Base-by-base conservation (phyloP, 2,113 vertebrate species). In the Trochalopteron elliotii region DNA sequence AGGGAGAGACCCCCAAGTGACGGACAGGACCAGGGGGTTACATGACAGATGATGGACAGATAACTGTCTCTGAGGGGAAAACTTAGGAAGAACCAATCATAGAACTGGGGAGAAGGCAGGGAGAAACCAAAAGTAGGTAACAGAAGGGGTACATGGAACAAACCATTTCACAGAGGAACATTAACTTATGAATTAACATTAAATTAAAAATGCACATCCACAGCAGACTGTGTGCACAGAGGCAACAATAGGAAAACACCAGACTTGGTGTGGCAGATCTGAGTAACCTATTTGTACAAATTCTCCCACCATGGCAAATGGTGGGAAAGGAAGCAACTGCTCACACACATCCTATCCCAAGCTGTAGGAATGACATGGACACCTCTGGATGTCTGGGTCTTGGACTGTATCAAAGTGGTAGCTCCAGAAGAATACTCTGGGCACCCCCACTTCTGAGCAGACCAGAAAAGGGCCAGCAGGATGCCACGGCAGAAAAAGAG, bases 401-500 rank as follows among this genome's bases (percentile, higher is more conserved):
- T 61, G 28, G 33, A 10, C 13, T 21, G 5, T 18, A 35, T 27
- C 37, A 35, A 67, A 50, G 20, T 50, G 16, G 14, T 68, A 44
- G 17, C 27, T 37, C 53, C 18, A 53, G 37, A 50, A 50, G 12
- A 19, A 39, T 8, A 13, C 33, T 44, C 45, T 37, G 6, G 15
- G 4, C 6, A 18, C 3, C 0, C 5, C 11, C 33, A 37, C 6
- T 12, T 15, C 27, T 31, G 12, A 28, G 22, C 8, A 23, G 15
- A 60, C 12, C 10, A 45, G 15, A 60, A 60, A 42, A 60, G 7
- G 14, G 33, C 6, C 25, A 35, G 16, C 0, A 1, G 11, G 17
- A 50, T 67, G 30, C 18, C 0, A 0, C 18, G 37, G 22, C 27
- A 4, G 22, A 21, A 22, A 56, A 16, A 60, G 11, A 23, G 8